A percentile compares a stretch with the other conserved stretches of the same genome.
phyloP scores from a whole-genome alignment of 2,888 invertebrate genomes.

The Folsomia manolachei region DNA sequence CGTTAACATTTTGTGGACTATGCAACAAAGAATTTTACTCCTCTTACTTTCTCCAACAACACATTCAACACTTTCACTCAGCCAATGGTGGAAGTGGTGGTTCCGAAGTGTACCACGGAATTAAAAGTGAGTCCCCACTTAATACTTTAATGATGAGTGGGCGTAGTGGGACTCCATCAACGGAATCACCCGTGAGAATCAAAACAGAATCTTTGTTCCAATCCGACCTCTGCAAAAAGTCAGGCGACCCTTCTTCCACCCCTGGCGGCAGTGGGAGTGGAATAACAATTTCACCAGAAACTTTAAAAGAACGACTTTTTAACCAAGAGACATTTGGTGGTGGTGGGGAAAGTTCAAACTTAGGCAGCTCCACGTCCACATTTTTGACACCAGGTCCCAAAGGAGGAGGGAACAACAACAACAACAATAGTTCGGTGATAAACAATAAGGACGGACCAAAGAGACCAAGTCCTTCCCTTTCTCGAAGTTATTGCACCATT shows the following conservation, averaged over 20 bases:
- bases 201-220: constrained; percentile 41
- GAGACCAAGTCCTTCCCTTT: constrained; percentile 50
- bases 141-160: not conserved
- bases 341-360: not conserved
- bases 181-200: constrained; percentile 21
- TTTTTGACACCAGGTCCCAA: constrained; percentile 41
- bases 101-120: not conserved
- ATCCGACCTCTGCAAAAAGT: no score
- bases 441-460: constrained; percentile 22
- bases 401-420: constrained; percentile 46
- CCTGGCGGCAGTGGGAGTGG: constrained; percentile 2
- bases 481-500: constrained; percentile 84
- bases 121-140: constrained; percentile 12
- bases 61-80: constrained; percentile 65
- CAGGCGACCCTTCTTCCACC: no score
- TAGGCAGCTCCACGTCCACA: constrained; percentile 14
- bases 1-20: constrained; percentile 60
- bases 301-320: constrained; percentile 26
- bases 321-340: constrained; percentile 23
- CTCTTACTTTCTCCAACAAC: constrained; percentile 68
- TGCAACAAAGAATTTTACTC: constrained; percentile 72
- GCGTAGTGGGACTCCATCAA: constrained; percentile 17
- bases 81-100: constrained; percentile 3
- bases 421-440: constrained; percentile 5
- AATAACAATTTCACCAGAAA: constrained; percentile 10